A percentile compares a stretch with the other conserved stretches of the same genome.
Evolutionary conservation across 1,140 invertebrate species (phyloP).

Genomic region (Aphelinus atriplicis): DNA sequence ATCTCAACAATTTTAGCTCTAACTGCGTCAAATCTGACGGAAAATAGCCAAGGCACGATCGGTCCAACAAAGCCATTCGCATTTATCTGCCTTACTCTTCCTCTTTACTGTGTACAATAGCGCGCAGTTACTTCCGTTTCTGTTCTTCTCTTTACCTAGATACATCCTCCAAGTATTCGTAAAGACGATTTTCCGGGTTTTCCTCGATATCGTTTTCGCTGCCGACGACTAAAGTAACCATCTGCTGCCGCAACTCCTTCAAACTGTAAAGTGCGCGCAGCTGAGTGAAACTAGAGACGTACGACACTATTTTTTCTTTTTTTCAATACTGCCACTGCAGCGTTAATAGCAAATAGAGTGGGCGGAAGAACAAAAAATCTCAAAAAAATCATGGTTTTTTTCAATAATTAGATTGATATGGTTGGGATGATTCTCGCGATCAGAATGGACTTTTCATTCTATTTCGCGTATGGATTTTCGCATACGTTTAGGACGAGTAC

Average conservation of each 20-base stretch:
- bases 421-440: too few relatives aligned
- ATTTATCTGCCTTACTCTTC: too few relatives aligned
- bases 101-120: too few relatives aligned
- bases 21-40: background rate
- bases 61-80: background rate
- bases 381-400: too few relatives aligned
- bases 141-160: slow-evolving; percentile 53
- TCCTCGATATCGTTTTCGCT: slow-evolving; percentile 52
- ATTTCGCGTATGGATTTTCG: too few relatives aligned
- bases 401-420: too few relatives aligned
- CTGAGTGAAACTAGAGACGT: slow-evolving; percentile 17
- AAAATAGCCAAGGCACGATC: background rate
- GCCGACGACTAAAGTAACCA: slow-evolving; percentile 54
- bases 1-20: background rate
- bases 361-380: too few relatives aligned
- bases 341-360: too few relatives aligned
- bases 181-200: slow-evolving; percentile 43
- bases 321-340: background rate
- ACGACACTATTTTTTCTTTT: slow-evolving; percentile 11
- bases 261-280: slow-evolving; percentile 49
- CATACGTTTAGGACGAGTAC: too few relatives aligned
- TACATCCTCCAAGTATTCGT: slow-evolving; percentile 47
- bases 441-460: too few relatives aligned
- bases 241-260: slow-evolving; percentile 53
- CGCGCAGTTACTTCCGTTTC: background rate